Evolutionary conservation across 2,888 invertebrate genomes (phyloP).

Genomic region (Sinopyrophorus schimmeli): DNA sequence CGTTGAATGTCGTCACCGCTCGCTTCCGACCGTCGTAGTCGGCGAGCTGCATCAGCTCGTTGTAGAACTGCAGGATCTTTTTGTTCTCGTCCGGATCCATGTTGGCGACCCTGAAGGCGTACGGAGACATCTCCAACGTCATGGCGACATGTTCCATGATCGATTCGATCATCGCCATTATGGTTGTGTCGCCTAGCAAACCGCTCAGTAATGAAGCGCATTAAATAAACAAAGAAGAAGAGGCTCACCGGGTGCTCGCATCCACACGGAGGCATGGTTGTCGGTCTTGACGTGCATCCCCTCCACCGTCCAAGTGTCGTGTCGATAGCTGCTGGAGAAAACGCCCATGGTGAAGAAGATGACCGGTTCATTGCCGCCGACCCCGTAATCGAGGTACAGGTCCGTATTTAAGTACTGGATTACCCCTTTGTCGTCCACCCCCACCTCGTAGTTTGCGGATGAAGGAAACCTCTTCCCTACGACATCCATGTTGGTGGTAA

Average conservation of each 20-base stretch:
- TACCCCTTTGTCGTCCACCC: slow-evolving; percentile 64
- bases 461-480: slow-evolving; percentile 69
- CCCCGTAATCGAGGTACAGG: slow-evolving; percentile 62
- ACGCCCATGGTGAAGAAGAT: slow-evolving; percentile 43
- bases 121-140: slow-evolving; percentile 59
- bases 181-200: slow-evolving; percentile 66
- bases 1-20: slow-evolving; percentile 64
- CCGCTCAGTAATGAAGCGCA: not conserved
- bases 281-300: slow-evolving; percentile 63
- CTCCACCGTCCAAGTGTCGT: slow-evolving; percentile 55
- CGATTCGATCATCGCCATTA: slow-evolving; percentile 63
- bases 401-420: slow-evolving; percentile 66
- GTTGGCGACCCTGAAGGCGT: slow-evolving; percentile 62
- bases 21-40: slow-evolving; percentile 61
- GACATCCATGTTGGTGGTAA: slow-evolving; percentile 72
- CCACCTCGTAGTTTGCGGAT: slow-evolving; percentile 68
- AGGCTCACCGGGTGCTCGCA: slow-evolving; percentile 67
- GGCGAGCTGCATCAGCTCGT: slow-evolving; percentile 61
- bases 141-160: slow-evolving; percentile 70
- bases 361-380: slow-evolving; percentile 59
- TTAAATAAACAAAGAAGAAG: not conserved
- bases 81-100: slow-evolving; percentile 45
- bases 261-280: slow-evolving; percentile 64
- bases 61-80: slow-evolving; percentile 52
- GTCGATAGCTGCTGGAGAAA: slow-evolving; percentile 66